Base-by-base conservation (phyloP, 2,113 vertebrate genomes). In the Thomomys bottae region DNA sequence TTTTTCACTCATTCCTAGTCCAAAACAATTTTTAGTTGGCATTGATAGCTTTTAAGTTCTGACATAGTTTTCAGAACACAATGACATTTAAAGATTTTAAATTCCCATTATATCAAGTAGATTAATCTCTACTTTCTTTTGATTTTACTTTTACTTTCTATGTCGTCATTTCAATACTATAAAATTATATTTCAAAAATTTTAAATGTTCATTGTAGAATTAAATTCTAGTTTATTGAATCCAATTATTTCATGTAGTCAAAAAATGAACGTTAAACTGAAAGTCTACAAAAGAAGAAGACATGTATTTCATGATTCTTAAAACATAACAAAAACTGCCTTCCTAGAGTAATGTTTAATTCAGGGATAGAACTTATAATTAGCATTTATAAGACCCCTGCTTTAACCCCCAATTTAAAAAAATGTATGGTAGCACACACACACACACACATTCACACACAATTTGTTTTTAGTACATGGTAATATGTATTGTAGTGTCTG, bases 21-120 rank as follows among this genome's bases (percentile, higher is more conserved):
- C 79, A 96, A 85, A 94, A 49, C 7, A 76, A 81, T 91, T 85
- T 89, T 97, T 92, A 94, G 14, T 63, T 96, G 87, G 76, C 92
- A 93, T 49, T n/a, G 91, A 91, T 84, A 92, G 92, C 68, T 79
- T 90, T 96, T 71, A 49, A 94, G 86, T 78, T 95, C 79, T 81
- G 17, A 90, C 80, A 66, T 66, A 63, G 64, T 94, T 23, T 49
- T 96, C 90, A 78, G 2, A 76, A 45, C 24, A 73, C 21, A 40
- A 3, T 83, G 24, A 73, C 18, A 71, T 42, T 76, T 36, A 28
- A 72, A 90, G 63, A n/a, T 79, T 88, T 93, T 89, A 94, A 95
- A 71, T 68, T 84, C 80, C 61, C 38, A 68, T 57, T 92, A 6
- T 3, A 82, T 49, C 79, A n/a, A 95, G 59, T 40, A 0, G 5